phyloP scores from a whole-genome alignment of 2,797 vertebrate species.

The Pristis pectinata region DNA sequence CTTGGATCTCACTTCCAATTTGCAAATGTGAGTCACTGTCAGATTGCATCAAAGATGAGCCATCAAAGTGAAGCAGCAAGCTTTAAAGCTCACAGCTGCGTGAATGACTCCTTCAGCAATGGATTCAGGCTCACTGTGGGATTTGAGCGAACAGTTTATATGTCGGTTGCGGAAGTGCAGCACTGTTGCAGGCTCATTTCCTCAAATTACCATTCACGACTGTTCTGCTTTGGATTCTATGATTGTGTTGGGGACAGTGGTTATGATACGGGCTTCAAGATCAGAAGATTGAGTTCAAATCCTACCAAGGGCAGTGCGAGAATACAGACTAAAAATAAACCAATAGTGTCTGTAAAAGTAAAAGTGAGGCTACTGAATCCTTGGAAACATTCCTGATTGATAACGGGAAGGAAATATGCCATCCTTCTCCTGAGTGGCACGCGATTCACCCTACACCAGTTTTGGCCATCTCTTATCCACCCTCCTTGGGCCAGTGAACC shows the following conservation, averaged over 20 bases:
- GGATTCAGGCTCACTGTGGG: neutral
- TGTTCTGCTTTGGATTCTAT: neutral
- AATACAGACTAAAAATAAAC: neutral
- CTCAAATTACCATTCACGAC: neutral
- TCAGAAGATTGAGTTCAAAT: neutral
- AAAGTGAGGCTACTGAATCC: neutral
- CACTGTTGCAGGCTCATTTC: neutral
- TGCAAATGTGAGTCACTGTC: conserved; percentile 15
- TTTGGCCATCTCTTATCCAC: too few relatives aligned
- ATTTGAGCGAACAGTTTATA: neutral
- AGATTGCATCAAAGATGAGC: neutral
- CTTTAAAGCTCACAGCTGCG: too few relatives aligned
- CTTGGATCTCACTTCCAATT: neutral
- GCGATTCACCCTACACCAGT: too few relatives aligned
- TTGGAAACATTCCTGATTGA: neutral
- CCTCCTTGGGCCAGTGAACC: neutral
- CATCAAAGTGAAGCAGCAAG: neutral
- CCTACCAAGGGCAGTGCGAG: neutral
- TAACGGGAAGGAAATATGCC: too few relatives aligned
- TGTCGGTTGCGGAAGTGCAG: neutral
- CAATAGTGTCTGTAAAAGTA: neutral
- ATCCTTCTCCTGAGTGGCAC: too few relatives aligned
- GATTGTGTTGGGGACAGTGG: neutral
- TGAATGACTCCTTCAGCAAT: neutral
- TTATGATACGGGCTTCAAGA: neutral